Base-by-base conservation (phyloP, 2,888 invertebrate genomes). In the Gastracanthus pulcherrimus region DNA sequence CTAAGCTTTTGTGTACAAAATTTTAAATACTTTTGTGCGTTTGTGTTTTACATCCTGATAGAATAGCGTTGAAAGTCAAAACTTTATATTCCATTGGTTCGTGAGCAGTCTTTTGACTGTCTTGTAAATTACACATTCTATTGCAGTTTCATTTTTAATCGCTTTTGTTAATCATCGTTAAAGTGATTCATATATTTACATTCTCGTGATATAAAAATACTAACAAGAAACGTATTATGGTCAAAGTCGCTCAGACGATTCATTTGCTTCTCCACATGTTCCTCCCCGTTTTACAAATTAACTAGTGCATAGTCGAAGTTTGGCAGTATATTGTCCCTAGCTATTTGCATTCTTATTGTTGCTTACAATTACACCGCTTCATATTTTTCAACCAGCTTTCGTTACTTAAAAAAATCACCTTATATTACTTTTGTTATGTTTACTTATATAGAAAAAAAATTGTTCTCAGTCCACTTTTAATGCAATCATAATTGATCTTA, bases 311-410 rank as follows among this genome's bases (percentile, higher is more conserved):
- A 89, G 88, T 89, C 87, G 84, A 84, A 90, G 88, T 91, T 91
- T 91, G 91, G 91, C 91, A 91, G 90, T 91, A 89, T 91, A 91
- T 91, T 91, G 90, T 91, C 91, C 88, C 89, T 89, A 90, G 86
- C 89, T 89, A 89, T 87, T 87, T 83, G 84, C 86, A 82, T 84
- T 72, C 80, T 82, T 84, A 83, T 84, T 84, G 83, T 84, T 84
- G 82, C 80, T 81, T 74, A 82, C 71, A 76, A 79, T 76, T 76
- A 80, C 62, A 41, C 11, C 41, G 3, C 55, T 79, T 76, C 11
- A 26, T 58, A 26, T 34, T 69, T 66, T 72, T 74, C 23, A 60
- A 66, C 66, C 55, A 80, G 67, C 79, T 82, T 79, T 79, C 76
- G 62, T 82, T 72, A 79, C 67, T 75, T 41, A 69, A 60, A 38